These are phyloP conservation scores for Chauna torquata DNA, from an alignment of 2,113 vertebrate genomes.

Conservation along the genomic window DNA sequence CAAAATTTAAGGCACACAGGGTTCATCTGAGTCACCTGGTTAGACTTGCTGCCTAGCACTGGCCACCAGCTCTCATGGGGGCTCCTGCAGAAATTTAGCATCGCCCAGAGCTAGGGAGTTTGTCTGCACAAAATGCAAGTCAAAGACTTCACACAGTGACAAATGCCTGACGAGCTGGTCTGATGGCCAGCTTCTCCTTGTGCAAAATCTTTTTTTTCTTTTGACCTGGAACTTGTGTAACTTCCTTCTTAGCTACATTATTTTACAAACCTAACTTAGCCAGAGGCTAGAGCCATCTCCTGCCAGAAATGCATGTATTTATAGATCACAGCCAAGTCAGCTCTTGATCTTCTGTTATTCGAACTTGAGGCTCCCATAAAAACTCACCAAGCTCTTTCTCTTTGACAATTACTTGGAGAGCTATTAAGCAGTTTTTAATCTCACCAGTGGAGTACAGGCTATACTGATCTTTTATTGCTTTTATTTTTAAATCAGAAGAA, in stretches of 20 bases:
- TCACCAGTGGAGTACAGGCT: background rate
- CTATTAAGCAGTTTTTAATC: constrained; percentile 14
- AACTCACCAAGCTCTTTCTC: background rate
- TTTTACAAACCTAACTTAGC: background rate
- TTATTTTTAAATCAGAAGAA: background rate
- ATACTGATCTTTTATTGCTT: background rate
- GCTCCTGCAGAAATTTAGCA: background rate
- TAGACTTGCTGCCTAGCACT: accelerated
- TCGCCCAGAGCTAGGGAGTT: background rate
- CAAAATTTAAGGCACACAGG: accelerated
- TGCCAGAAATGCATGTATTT: constrained; percentile 3
- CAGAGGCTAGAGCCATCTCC: background rate
- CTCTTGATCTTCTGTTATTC: constrained; percentile 23
- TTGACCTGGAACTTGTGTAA: background rate
- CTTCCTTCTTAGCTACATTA: background rate
- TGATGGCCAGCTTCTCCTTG: background rate
- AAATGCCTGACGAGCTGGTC: background rate
- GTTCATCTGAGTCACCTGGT: background rate
- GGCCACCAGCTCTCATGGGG: background rate
- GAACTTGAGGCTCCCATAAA: background rate
- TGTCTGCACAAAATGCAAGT: background rate
- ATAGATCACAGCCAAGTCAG: background rate
- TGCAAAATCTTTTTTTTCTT: background rate
- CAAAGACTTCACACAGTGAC: background rate
- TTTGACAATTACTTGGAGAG: constrained; percentile 27